Conservation (phyloP, 2,113 vertebrate genomes). For the Coptodon rendalli region DNA sequence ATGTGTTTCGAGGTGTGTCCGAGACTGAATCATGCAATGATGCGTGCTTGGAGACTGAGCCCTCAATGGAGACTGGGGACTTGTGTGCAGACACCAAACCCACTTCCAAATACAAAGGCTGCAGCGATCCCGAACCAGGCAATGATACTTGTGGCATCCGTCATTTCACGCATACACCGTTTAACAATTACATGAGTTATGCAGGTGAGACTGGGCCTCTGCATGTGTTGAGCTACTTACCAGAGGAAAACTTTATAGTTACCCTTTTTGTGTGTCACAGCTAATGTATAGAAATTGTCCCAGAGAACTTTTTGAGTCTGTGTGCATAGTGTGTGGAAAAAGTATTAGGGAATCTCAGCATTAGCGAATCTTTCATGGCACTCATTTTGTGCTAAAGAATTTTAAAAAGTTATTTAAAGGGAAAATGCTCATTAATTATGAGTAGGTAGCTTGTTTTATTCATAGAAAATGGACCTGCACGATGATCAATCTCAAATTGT, state of each 20-base stretch:
- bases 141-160: constrained; percentile 91
- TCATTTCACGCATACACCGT: constrained; percentile 87
- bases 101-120: constrained; percentile 90
- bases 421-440: background rate
- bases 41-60: constrained; percentile 91
- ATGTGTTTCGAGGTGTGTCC: constrained; percentile 94
- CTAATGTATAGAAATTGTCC: background rate
- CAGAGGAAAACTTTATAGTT: constrained; percentile 60
- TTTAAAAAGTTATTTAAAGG: background rate
- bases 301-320: constrained; percentile 8
- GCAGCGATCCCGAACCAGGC: constrained; percentile 85
- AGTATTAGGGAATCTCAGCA: background rate
- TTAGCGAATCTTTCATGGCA: background rate
- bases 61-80: constrained; percentile 94
- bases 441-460: background rate
- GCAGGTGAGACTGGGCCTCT: constrained; percentile 76
- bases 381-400: background rate
- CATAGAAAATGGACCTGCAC: background rate
- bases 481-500: background rate
- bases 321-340: background rate
- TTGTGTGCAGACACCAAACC: constrained; percentile 95
- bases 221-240: background rate
- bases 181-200: constrained; percentile 98
- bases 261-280: background rate
- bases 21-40: constrained; percentile 97